Percentiles rank a stretch among this genome's conserved stretches.
Evolutionary conservation across 1,140 invertebrate species (phyloP).

Genomic region (Helicoverpa armigera): DNA sequence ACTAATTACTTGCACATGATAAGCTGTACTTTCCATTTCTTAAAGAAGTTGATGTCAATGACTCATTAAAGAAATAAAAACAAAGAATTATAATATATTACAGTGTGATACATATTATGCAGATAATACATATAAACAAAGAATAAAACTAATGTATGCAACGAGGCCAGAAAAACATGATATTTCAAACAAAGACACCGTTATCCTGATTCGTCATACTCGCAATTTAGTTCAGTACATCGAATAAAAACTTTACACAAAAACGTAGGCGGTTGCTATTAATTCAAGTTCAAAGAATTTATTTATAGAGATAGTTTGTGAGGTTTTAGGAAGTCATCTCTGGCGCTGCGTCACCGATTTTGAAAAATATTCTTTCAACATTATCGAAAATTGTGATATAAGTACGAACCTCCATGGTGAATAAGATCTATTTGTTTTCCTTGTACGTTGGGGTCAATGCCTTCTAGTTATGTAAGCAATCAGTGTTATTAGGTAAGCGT

Average conservation of each 20-base stretch:
- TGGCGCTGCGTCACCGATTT: too few species aligned
- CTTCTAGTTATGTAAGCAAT: background rate
- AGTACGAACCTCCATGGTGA: too few species aligned
- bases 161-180: slow-evolving; percentile 33
- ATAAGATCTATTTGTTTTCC: too few species aligned
- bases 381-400: too few species aligned
- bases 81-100: background rate
- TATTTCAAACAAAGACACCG: slow-evolving; percentile 34
- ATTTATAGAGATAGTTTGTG: too few species aligned
- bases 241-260: slow-evolving; percentile 8
- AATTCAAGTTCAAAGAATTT: too few species aligned
- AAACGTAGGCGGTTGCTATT: too few species aligned
- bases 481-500: background rate
- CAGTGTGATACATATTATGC: background rate
- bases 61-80: background rate
- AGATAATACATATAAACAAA: slow-evolving; percentile 7
- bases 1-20: slow-evolving; percentile 6
- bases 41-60: background rate
- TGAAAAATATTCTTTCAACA: too few species aligned
- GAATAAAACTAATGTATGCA: slow-evolving; percentile 10
- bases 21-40: background rate
- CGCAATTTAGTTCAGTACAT: slow-evolving; percentile 18
- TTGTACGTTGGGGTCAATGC: background rate
- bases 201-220: slow-evolving; percentile 40
- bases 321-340: too few species aligned